Evolutionary conservation across 2,113 vertebrate genomes (phyloP), one percentile per base, ranked within the genome.

Genomic region (Bettongia penicillata): DNA sequence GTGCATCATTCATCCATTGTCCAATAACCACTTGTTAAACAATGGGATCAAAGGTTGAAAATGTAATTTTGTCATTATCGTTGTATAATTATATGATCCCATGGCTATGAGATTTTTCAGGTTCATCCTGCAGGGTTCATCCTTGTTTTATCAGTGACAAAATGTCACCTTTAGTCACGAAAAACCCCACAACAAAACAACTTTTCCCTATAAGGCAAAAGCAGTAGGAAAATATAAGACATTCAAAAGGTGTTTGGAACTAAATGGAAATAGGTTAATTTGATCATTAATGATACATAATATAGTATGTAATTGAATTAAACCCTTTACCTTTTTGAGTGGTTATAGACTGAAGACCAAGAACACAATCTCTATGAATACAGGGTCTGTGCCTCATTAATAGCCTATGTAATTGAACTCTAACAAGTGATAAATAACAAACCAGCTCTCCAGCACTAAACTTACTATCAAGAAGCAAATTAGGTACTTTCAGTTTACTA

Each of bases 391-490:
- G 61, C 3, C 23, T 53, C 57, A 97, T 96, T 91, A 96, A 77
- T 94, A n/a, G 68, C n/a, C 23, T n/a, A 7, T 52, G 24, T 84
- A 94, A 93, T 10, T 90, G 89, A 91, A 96, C 95, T 25, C 9
- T 68, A 57, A 92, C 61, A 94, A 94, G 43, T 93, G 91, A 52
- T 91, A 94, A 94, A 47, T 51, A 95, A 93, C 96, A 95, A 97
- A 53, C 48, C 51, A 51, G 55, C 91, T 53, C 93, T 51, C 31
- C 31, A 95, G 91, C 49, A 11, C 57, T 26, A 49, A 92, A 77
- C 52, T 97, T 95, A 93, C 52, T 93, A 84, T 48, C 91, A 94
- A 91, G 53, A 93, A 97, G 10, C 51, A 91, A 43, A 90, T 94
- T 90, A 68, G 49, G 47, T 91, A 53, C 49, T 50, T 96, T 91